A percentile compares a stretch with the other conserved stretches of the same genome.
These are phyloP conservation scores for Gonioctena quinquepunctata DNA, from an alignment of 1,140 invertebrate genomes.

Conservation along the genomic window DNA sequence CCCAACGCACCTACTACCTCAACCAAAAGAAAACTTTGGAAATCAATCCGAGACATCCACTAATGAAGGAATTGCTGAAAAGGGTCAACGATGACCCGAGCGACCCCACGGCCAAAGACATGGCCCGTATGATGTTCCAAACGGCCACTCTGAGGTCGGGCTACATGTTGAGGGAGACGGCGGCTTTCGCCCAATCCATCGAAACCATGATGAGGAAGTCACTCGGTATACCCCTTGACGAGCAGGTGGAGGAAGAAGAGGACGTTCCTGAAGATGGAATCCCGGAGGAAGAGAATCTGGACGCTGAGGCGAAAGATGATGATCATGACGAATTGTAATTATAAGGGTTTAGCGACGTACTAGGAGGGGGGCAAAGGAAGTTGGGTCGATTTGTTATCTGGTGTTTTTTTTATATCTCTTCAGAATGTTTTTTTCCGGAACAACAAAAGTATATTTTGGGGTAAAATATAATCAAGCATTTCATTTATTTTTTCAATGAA, in stretches of 20 bases:
- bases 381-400: no score
- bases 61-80: constrained; percentile 88
- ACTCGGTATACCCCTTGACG: constrained; percentile 80
- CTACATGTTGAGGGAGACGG: constrained; percentile 84
- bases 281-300: constrained; percentile 46
- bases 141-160: constrained; percentile 90
- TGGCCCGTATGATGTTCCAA: constrained; percentile 91
- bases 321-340: constrained; percentile 58
- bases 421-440: no score
- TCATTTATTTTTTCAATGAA: no score
- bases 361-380: no score
- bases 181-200: constrained; percentile 83
- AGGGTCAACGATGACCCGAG: constrained; percentile 79
- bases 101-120: constrained; percentile 82
- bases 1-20: constrained; percentile 88
- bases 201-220: constrained; percentile 84
- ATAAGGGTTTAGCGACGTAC: no score
- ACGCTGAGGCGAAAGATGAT: constrained; percentile 52
- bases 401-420: no score
- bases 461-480: no score
- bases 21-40: constrained; percentile 97
- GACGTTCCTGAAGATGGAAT: constrained; percentile 58
- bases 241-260: constrained; percentile 63
- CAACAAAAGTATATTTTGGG: no score
- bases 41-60: constrained; percentile 96